phyloP scores from a whole-genome alignment of 2,797 vertebrate genomes.

The Dendrocincla tyrannina region DNA sequence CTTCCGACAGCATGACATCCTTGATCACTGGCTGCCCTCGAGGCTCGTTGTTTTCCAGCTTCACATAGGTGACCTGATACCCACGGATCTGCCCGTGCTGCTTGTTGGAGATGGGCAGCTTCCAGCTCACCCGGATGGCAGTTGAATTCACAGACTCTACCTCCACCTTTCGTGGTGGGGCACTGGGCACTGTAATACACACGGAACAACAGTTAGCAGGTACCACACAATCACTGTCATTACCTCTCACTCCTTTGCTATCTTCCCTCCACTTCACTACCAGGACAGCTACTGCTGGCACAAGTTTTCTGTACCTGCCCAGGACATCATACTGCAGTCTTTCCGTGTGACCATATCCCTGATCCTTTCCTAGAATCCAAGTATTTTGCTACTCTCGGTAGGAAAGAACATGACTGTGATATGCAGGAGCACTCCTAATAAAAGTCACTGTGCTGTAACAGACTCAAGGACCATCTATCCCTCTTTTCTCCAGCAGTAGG shows the following conservation, averaged over 20 bases:
- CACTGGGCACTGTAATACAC: constrained; percentile 72
- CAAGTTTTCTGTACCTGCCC: neutral
- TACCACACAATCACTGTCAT: neutral
- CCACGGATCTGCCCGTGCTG: constrained; percentile 92
- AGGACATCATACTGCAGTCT: neutral
- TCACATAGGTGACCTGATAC: constrained; percentile 92
- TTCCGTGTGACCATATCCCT: neutral
- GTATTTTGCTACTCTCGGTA: neutral
- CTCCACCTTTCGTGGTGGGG: constrained; percentile 85
- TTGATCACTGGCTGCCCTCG: constrained; percentile 86
- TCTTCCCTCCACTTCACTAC: neutral
- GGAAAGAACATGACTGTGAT: neutral
- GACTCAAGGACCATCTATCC: neutral
- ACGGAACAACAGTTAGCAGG: neutral
- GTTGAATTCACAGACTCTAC: constrained; percentile 91
- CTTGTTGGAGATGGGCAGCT: constrained; percentile 87
- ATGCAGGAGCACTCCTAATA: neutral
- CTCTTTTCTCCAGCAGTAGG: neutral
- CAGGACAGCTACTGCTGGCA: neutral
- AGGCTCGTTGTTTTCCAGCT: constrained; percentile 88
- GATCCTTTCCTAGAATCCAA: neutral
- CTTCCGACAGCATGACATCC: constrained; percentile 87
- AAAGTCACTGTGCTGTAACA: neutral
- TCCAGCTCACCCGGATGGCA: constrained; percentile 89
- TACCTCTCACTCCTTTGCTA: neutral